Conservation (phyloP, 2,888 invertebrate species). For the Sabellastarte sp. region DNA sequence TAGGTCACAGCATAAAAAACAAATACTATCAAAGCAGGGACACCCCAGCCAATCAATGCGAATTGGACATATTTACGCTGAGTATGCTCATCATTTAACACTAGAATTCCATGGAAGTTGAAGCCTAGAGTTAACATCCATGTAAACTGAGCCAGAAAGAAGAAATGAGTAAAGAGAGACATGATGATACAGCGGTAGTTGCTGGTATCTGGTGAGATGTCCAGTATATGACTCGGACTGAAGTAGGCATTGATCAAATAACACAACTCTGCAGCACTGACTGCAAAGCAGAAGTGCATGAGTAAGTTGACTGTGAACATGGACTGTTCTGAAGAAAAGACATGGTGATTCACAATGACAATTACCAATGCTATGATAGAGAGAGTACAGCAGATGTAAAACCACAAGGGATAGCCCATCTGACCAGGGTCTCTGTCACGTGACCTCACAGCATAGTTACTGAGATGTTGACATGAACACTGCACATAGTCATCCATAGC, state of each 20-base stretch:
- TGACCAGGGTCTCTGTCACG: constrained; percentile 35
- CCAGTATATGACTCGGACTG: constrained; percentile 44
- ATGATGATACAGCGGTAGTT: constrained; percentile 55
- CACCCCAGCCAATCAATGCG: constrained; percentile 44
- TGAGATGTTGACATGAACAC: constrained; percentile 53
- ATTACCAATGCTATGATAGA: constrained; percentile 37
- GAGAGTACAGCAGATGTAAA: constrained; percentile 49
- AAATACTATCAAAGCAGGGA: constrained; percentile 45
- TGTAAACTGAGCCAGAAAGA: constrained; percentile 54
- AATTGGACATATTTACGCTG: constrained; percentile 50
- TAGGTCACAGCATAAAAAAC: constrained; percentile 49
- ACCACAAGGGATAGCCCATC: constrained; percentile 51
- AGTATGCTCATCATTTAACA: constrained; percentile 57
- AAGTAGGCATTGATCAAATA: constrained; percentile 51
- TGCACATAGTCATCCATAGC: constrained; percentile 48
- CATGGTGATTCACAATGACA: constrained; percentile 45
- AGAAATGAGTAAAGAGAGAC: constrained; percentile 53
- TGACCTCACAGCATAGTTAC: constrained; percentile 50
- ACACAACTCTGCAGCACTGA: constrained; percentile 50
- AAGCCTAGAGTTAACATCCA: constrained; percentile 54
- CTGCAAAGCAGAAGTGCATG: constrained; percentile 54
- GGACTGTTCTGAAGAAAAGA: constrained; percentile 36
- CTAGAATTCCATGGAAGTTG: constrained; percentile 53
- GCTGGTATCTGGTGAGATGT: constrained; percentile 29
- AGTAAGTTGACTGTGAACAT: constrained; percentile 51